A percentile compares a stretch with the other conserved stretches of the same genome.
These are phyloP conservation scores for Pseudois nayaur DNA, from an alignment of 2,113 vertebrate species.

Conservation along the genomic window DNA sequence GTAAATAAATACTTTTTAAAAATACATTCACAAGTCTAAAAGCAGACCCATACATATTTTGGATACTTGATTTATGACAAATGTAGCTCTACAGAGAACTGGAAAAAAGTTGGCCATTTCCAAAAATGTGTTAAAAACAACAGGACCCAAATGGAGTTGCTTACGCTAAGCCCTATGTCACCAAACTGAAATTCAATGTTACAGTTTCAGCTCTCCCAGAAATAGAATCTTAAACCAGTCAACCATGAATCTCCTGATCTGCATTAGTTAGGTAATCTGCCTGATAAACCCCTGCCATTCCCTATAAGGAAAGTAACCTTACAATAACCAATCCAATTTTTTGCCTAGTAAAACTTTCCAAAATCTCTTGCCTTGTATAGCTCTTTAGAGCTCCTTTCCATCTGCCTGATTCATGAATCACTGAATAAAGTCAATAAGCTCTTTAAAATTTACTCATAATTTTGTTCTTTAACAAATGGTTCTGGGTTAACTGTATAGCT, in stretches of 20 bases:
- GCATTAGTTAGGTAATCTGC: background rate
- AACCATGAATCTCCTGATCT: background rate
- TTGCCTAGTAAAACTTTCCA: background rate
- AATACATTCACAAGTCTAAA: constrained; percentile 5
- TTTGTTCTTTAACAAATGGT: background rate
- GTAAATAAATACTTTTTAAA: background rate
- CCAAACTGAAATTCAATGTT: background rate
- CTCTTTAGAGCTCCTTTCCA: background rate
- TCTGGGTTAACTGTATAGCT: background rate
- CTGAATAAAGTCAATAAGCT: background rate
- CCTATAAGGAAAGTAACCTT: background rate
- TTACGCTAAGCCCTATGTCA: background rate
- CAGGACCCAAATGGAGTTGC: background rate
- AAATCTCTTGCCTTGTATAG: background rate
- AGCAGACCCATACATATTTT: background rate
- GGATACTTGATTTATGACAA: background rate
- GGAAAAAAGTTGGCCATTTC: background rate
- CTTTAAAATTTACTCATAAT: background rate
- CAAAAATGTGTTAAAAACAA: background rate
- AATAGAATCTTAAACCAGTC: background rate
- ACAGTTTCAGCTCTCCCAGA: background rate
- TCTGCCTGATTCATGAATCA: background rate
- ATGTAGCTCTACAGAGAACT: background rate
- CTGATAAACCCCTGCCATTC: background rate
- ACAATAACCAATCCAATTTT: background rate